Base-by-base conservation (phyloP, 2,113 vertebrate genomes). In the Lagopus muta region DNA sequence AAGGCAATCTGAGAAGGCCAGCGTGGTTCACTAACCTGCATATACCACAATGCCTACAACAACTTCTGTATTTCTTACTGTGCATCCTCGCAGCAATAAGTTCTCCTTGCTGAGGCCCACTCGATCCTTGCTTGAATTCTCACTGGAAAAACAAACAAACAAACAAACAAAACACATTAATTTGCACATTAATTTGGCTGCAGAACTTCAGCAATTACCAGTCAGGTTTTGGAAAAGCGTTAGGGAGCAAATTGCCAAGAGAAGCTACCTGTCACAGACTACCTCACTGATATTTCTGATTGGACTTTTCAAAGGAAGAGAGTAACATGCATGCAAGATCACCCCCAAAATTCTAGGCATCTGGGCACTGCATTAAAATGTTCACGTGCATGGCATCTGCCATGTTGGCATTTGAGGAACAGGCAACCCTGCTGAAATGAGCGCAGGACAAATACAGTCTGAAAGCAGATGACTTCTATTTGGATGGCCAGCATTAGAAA, bases 1-100 rank as follows among this genome's bases (percentile, higher is more conserved):
- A 79, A 79, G 34, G 61, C 60, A 80, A 24, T 7, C 8, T 64
- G 32, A 30, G 50, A 70, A 67, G 91, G 30, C 36, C 20, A 42
- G 19, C 10, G 25, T 4, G 2, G 2, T n/a, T 80, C 64, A 96
- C 98, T 94, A 85, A 99, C 99, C 99, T 97, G 99, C 99, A 92
- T 99, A 99, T 34, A 99, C 98, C 78, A 99, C 99, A 24, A 99
- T 98, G 96, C 99, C 99, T 66, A 99, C 96, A 11, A 99, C 98
- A 6, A 98, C 97, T 96, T 99, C 98, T 10, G 99, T 99, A 97
- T 99, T 99, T 55, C 99, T 98, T 32, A 99, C 89, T 62, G 98
- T 98, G 94, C 99, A 99, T 93, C 99, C 99, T 95, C 99, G 97
- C 30, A 99, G 97, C 27, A 99, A 90, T 27, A 99, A 96, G 81